Conservation (phyloP, 2,113 vertebrate species). For the Centropus bengalensis region DNA sequence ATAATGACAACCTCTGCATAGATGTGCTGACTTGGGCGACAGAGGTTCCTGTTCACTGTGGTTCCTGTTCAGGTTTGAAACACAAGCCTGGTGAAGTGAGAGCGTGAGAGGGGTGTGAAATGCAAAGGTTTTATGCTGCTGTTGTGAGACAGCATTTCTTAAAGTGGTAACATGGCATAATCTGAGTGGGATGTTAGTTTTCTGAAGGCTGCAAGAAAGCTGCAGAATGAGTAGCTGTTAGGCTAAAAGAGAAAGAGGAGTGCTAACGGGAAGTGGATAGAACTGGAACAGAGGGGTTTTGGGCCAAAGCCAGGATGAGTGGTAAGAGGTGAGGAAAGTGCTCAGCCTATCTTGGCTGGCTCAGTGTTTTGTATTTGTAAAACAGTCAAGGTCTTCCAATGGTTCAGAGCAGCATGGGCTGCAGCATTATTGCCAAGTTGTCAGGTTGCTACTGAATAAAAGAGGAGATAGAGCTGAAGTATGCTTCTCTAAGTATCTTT, state of each 20-base stretch:
- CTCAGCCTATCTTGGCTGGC: not conserved
- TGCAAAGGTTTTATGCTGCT: not conserved
- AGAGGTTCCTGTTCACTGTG: too few species aligned
- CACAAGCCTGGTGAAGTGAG: not conserved
- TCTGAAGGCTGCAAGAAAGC: not conserved
- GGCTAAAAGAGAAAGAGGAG: conserved; percentile 13
- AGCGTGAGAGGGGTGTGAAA: not conserved
- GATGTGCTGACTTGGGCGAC: fast-evolving
- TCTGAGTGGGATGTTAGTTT: conserved; percentile 19
- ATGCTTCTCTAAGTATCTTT: not conserved
- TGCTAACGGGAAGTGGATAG: not conserved
- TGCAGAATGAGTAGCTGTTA: not conserved
- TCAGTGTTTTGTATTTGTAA: conserved; percentile 24
- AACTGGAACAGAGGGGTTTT: conserved; percentile 17
- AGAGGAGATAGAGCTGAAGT: not conserved
- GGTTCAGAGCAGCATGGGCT: conserved; percentile 13
- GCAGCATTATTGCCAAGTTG: not conserved
- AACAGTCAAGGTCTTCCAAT: conserved; percentile 24
- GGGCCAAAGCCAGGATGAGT: not conserved
- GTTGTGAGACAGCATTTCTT: conserved; percentile 8
- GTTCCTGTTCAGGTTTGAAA: not conserved
- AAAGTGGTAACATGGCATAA: not conserved
- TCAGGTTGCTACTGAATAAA: conserved; percentile 18
- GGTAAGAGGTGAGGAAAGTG: conserved; percentile 38
- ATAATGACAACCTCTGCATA: not conserved